Evolutionary conservation across 1,140 invertebrate genomes (phyloP), one percentile per base, ranked within the genome.

Genomic region (Solenopsis fugax): DNA sequence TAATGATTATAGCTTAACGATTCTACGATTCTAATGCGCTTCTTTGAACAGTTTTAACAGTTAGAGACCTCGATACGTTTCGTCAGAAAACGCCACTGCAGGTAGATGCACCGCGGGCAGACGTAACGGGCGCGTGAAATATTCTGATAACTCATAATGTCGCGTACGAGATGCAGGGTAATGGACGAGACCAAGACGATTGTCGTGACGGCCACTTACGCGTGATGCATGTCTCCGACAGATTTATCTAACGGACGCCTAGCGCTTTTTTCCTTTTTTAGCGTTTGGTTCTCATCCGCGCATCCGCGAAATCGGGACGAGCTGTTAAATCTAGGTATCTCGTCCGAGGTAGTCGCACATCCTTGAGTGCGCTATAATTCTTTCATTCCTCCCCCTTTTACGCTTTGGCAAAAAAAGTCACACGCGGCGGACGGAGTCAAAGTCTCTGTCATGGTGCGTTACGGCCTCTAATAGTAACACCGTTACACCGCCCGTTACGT

Each of bases 401-500:
- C 41, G 52, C 72, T 16, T 56, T 29, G 24, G n/a, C 64, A 72
- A 89, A 64, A 65, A 62, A 76, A 88, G 71, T 41, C 86, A 52
- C 84, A 67, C 54, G 45, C 29, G 45, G 54, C 77, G 76, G 64
- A 24, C 21, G 60, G 13, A 60, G 71, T n/a, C n/a, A n/a, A n/a
- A 76, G 54, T 80, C 69, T 41, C 89, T 90, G 90, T 86, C 87
- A 91, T 76, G 88, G 69, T 64, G 86, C 64, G 86, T 91, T 91
- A 87, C 87, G 45, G 65, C 78, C 56, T 85, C 86, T 81, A 89
- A 90, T 90, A 81, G 87, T 80, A 85, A 90, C 86, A 91, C 91
- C 91, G 91, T 92, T 92, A 91, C 73, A 60, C 82, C 85, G 87
- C 73, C 91, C 90, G 91, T 91, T 92, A 91, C 58, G 81, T 91